Percentiles rank a stretch among this genome's conserved stretches.
Conservation (phyloP, 2,113 vertebrate genomes). For the Oncorhynchus keta region DNA sequence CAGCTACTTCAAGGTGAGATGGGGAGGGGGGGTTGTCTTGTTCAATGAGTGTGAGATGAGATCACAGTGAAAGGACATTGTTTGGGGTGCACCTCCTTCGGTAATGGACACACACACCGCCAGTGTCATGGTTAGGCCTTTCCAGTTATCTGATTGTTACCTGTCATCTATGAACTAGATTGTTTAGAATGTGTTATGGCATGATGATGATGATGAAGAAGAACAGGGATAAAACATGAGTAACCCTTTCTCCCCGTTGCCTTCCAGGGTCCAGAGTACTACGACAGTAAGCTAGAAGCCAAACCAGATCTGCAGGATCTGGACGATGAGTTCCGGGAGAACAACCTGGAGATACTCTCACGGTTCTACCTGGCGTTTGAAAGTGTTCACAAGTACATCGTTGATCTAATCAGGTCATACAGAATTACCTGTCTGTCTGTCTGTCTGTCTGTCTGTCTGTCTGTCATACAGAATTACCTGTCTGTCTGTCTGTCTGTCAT, state of each 20-base stretch:
- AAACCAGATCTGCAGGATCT: slow-evolving; percentile 94
- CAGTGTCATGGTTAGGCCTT: too few species aligned
- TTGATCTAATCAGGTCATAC: slow-evolving; percentile 92
- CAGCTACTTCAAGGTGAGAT: slow-evolving; percentile 93
- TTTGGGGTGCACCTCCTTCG: not conserved
- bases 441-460: too few species aligned
- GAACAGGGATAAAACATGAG: too few species aligned
- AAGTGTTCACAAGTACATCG: slow-evolving; percentile 97
- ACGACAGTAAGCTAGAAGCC: slow-evolving; percentile 89
- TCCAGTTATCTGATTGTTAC: too few species aligned
- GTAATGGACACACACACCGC: not conserved
- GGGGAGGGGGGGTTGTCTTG: not conserved
- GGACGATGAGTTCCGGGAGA: slow-evolving; percentile 98
- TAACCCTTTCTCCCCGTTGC: not conserved
- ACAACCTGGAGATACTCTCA: slow-evolving; percentile 97
- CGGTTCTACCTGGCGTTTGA: slow-evolving; percentile 98
- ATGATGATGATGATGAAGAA: not conserved
- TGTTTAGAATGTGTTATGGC: too few species aligned
- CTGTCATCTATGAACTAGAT: too few species aligned
- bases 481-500: too few species aligned
- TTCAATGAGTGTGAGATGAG: not conserved
- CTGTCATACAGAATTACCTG: too few species aligned
- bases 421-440: too few species aligned
- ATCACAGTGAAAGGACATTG: not conserved
- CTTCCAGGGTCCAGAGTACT: slow-evolving; percentile 84